Percentiles rank a stretch among this genome's conserved stretches.
Conservation (phyloP, 92 coral and sea anemone genomes). For the Parazoanthus darwini region DNA sequence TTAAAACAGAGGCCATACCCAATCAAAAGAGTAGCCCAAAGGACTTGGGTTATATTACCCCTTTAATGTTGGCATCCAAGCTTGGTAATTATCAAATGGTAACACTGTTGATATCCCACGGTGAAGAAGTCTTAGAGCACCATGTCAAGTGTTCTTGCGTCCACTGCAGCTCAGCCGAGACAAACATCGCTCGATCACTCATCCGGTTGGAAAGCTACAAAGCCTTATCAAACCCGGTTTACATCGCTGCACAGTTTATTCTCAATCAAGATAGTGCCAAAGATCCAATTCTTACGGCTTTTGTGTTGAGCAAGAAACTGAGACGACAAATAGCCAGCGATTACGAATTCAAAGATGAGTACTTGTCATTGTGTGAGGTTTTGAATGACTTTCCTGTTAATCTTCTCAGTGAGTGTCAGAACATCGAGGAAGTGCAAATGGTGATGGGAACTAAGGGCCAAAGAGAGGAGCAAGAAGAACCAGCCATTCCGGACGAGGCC, state of each 20-base stretch:
- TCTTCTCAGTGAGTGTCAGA: constrained; percentile 37
- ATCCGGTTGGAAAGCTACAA: constrained; percentile 34
- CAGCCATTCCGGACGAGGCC: neutral
- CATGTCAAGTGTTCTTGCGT: neutral
- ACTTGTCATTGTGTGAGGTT: constrained; percentile 2
- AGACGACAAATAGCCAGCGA: neutral
- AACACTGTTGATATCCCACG: constrained; percentile 1
- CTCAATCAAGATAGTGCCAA: constrained; percentile 4
- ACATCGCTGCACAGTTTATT: constrained; percentile 22
- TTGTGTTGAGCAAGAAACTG: constrained; percentile 41
- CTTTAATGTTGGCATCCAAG: constrained; percentile 18
- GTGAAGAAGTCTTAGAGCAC: constrained; percentile 6
- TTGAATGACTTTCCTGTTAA: constrained; percentile 44
- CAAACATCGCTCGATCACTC: neutral
- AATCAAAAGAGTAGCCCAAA: neutral
- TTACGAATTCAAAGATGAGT: constrained; percentile 43
- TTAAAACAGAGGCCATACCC: neutral
- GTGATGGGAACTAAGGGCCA: constrained; percentile 29
- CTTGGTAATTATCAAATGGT: constrained; percentile 33
- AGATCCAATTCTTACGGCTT: constrained; percentile 32
- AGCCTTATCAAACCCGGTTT: constrained; percentile 30
- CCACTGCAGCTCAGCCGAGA: neutral
- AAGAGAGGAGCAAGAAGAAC: neutral
- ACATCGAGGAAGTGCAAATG: constrained; percentile 44
- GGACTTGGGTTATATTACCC: neutral